Evolutionary conservation across 2,113 vertebrate genomes (phyloP), one percentile per base, ranked within the genome.

Genomic region (rat (Rattus norvegicus)): DNA sequence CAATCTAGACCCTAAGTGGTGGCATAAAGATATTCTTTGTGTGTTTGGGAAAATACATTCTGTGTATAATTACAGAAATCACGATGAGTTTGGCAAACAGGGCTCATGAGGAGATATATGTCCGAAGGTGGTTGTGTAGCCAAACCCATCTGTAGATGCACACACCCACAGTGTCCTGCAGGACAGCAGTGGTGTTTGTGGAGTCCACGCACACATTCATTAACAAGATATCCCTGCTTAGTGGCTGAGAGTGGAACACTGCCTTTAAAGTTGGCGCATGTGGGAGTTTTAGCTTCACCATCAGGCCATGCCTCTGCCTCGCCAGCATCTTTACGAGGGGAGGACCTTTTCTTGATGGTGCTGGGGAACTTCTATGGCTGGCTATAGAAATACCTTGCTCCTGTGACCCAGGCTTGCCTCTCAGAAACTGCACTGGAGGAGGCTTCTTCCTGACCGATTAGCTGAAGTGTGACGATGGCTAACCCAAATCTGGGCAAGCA

Each of bases 1-100:
- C 98, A 98, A 98, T 98, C 98, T 98, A 96, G 98, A 98, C 98
- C 96, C 96, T 98, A 98, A 98, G 98, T 98, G 98, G 98, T 97
- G 98, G 98, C 98, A 98, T 91, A 96, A 98, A 97, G 96, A 93
- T 83, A 93, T 98, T 98, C 98, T 98, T 98, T 98, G 98, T 98
- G 98, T 98, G 98, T 98, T 98, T 98, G 97, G 97, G 98, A 98
- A 98, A 98, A 98, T 98, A 98, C 97, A 96, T 98, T 98, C 98
- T 98, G 97, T 97, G 94, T 98, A 95, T 98, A 98, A 98, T 99
- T 98, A 98, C 97, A 93, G 94, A 98, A 98, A 98, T 98, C 96
- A 91, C 94, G 92, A 92, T 12, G 92, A 97, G 97, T 98, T 98
- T 98, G 97, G 95, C 96, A 98, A 98, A 98, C 98, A 98, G 98